Evolutionary conservation across 2,888 invertebrate species (phyloP).

Genomic region (Deilephila elpenor): DNA sequence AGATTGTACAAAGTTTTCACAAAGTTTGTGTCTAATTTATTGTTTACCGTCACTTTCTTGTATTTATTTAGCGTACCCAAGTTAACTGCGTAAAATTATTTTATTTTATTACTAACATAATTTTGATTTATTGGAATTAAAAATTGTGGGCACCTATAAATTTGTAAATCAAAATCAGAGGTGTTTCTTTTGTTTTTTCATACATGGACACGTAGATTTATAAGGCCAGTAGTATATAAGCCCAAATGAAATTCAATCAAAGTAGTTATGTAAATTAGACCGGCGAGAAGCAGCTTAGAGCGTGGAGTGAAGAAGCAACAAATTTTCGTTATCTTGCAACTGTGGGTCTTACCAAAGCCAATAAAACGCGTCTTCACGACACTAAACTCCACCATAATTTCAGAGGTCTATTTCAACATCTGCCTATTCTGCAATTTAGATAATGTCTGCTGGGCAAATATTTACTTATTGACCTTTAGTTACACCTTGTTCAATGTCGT

Average conservation of each 20-base stretch:
- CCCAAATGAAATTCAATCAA: slow-evolving; percentile 20
- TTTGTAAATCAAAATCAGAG: not conserved
- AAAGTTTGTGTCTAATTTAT: slow-evolving; percentile 81
- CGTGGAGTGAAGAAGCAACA: slow-evolving; percentile 30
- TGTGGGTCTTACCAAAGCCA: slow-evolving; percentile 27
- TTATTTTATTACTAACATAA: slow-evolving; percentile 50
- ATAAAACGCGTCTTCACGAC: slow-evolving; percentile 28
- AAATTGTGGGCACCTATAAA: not conserved
- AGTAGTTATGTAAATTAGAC: slow-evolving; percentile 15
- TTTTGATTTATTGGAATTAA: slow-evolving; percentile 10
- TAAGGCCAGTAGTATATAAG: not conserved
- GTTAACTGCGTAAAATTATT: slow-evolving; percentile 64
- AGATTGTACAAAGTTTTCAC: slow-evolving; percentile 78
- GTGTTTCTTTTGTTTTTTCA: not conserved
- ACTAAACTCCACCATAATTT: slow-evolving; percentile 28
- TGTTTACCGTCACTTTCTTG: slow-evolving; percentile 77
- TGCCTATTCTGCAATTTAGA: slow-evolving; percentile 22
- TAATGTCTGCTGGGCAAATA: not conserved
- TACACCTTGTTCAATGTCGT: not conserved
- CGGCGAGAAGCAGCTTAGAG: slow-evolving; percentile 26
- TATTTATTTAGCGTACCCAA: slow-evolving; percentile 65
- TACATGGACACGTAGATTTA: not conserved
- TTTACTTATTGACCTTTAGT: not conserved
- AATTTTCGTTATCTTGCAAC: slow-evolving; percentile 30
- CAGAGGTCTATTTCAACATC: slow-evolving; percentile 23